Percentiles rank a stretch among this genome's conserved stretches.
Evolutionary conservation across 1,140 invertebrate genomes (phyloP).

Genomic region (Homarus americanus): DNA sequence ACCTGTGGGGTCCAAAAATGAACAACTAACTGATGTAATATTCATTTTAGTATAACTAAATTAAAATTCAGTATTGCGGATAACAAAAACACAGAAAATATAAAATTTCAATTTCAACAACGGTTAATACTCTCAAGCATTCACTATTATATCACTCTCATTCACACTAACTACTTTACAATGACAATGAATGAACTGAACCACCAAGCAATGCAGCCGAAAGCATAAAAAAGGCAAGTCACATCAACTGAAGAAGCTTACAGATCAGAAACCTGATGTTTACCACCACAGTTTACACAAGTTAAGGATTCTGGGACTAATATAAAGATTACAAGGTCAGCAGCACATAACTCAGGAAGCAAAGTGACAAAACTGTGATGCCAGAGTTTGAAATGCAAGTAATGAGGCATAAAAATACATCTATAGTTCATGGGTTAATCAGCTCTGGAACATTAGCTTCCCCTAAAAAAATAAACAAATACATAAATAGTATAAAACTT

Average conservation of each 20-base stretch:
- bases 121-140: background rate
- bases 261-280: background rate
- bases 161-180: background rate
- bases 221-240: background rate
- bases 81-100: background rate
- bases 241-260: background rate
- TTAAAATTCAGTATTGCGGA: background rate
- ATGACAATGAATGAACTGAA: background rate
- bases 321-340: background rate
- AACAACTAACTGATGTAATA: background rate
- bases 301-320: background rate
- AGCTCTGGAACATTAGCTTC: too few relatives aligned
- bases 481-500: too few relatives aligned
- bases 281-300: background rate
- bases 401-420: too few relatives aligned
- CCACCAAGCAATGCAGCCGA: constrained; percentile 9
- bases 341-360: background rate
- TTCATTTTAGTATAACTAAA: background rate
- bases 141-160: background rate
- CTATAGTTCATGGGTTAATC: too few relatives aligned
- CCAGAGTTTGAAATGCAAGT: background rate
- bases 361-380: background rate
- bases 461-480: too few relatives aligned
- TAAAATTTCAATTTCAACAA: background rate
- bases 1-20: background rate